Evolutionary conservation across 2,888 invertebrate genomes (phyloP).

Genomic region (Megalurothrips usitatus): DNA sequence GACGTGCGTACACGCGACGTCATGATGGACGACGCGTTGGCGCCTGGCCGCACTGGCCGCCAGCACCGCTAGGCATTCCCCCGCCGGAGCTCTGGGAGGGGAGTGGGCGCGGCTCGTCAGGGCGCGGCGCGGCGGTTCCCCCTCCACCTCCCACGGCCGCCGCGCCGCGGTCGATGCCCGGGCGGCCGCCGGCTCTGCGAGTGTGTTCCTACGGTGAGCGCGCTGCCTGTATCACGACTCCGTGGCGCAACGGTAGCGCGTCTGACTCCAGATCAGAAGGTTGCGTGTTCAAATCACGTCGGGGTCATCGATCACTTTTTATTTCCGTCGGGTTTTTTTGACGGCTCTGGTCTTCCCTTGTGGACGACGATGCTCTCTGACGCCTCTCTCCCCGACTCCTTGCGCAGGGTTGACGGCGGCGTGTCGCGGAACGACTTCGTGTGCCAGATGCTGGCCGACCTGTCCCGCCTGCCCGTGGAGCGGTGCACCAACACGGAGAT

Average conservation of each 20-base stretch:
- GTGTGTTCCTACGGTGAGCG: background rate
- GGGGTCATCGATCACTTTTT: conserved; percentile 60
- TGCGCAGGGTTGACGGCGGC: conserved; percentile 84
- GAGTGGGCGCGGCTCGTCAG: background rate
- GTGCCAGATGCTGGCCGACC: conserved; percentile 79
- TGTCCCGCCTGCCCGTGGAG: conserved; percentile 70
- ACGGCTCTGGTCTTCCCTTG: background rate
- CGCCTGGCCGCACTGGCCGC: background rate
- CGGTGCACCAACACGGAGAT: conserved; percentile 70
- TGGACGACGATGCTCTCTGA: background rate
- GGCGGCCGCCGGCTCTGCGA: background rate
- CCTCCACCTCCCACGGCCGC: background rate
- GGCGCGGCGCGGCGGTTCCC: background rate
- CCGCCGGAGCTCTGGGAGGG: background rate
- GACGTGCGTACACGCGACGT: too few relatives aligned
- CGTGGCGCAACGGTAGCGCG: conserved; percentile 98
- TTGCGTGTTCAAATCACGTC: conserved; percentile 97
- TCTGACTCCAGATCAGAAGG: conserved; percentile 98
- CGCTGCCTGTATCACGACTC: conserved; percentile 52
- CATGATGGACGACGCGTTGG: too few relatives aligned
- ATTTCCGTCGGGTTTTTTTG: background rate
- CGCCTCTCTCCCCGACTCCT: conserved; percentile 25
- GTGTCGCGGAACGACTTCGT: conserved; percentile 92
- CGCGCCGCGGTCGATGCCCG: background rate
- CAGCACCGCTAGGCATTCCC: too few relatives aligned